phyloP scores from a whole-genome alignment of 2,113 vertebrate species.

The Leptobrachium leishanense region DNA sequence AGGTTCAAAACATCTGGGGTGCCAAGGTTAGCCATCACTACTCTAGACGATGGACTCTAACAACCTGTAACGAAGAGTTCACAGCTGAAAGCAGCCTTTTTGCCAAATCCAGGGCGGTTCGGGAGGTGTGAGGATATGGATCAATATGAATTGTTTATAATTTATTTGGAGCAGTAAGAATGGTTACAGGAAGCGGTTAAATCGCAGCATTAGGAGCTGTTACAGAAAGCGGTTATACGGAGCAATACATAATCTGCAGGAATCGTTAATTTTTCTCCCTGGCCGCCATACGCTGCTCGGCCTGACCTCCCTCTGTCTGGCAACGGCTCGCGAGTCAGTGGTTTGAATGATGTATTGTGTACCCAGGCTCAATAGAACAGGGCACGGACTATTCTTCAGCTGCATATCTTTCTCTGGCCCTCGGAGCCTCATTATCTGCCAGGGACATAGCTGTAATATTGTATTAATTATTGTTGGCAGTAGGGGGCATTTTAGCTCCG shows the following conservation, averaged over 20 bases:
- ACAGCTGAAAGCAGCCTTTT: no score
- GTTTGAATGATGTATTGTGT: constrained; percentile 29
- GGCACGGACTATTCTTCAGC: constrained; percentile 29
- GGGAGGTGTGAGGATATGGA: no score
- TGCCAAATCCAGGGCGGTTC: no score
- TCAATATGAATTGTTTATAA: no score
- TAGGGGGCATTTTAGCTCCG: constrained; percentile 36
- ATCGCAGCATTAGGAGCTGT: neutral
- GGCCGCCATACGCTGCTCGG: neutral
- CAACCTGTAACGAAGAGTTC: no score
- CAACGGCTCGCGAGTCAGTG: constrained; percentile 11
- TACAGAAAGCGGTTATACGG: no score
- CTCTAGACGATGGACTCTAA: no score
- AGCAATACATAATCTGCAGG: neutral
- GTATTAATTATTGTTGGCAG: constrained; percentile 40
- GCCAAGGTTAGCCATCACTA: no score
- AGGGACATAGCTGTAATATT: constrained; percentile 23
- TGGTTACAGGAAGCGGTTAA: neutral
- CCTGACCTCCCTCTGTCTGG: constrained; percentile 13
- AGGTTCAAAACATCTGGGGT: no score
- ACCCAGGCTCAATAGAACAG: neutral
- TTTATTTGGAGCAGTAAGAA: neutral
- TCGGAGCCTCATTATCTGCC: constrained; percentile 29
- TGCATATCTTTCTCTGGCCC: constrained; percentile 3
- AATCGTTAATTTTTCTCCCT: neutral